A percentile compares a stretch with the other conserved stretches of the same genome.
Evolutionary conservation across 1,140 invertebrate genomes (phyloP).

Genomic region (Parasteatoda tepidariorum): DNA sequence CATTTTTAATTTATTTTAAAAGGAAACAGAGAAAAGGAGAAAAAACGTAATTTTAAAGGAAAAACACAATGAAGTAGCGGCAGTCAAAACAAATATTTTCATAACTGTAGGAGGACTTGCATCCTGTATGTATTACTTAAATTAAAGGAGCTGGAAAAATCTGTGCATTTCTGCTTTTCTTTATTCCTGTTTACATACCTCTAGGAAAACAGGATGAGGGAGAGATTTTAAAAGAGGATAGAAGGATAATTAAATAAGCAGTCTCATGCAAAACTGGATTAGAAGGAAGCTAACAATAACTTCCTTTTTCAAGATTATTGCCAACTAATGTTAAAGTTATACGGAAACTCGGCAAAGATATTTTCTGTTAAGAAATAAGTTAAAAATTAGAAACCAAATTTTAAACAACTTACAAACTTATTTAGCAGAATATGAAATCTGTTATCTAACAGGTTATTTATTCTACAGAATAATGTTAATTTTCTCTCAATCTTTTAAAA

Average conservation of each 20-base stretch:
- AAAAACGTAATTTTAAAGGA: slow-evolving; percentile 20
- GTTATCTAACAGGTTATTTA: too few relatives aligned
- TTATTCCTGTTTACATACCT: background rate
- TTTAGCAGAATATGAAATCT: too few relatives aligned
- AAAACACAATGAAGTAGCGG: background rate
- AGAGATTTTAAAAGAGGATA: background rate
- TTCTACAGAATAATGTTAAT: too few relatives aligned
- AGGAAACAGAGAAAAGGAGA: slow-evolving; percentile 3
- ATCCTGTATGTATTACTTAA: slow-evolving; percentile 50
- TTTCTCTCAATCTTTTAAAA: too few relatives aligned
- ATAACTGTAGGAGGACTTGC: slow-evolving; percentile 60
- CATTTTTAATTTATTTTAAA: slow-evolving; percentile 37
- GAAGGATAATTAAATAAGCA: background rate
- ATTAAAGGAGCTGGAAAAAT: background rate
- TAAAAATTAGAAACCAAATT: too few relatives aligned
- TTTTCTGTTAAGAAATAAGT: too few relatives aligned
- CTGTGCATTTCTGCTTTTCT: background rate
- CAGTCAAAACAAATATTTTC: slow-evolving; percentile 18
- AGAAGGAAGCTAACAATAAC: background rate
- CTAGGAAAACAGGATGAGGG: background rate
- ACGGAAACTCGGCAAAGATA: too few relatives aligned
- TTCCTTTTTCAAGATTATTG: too few relatives aligned
- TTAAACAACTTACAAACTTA: too few relatives aligned
- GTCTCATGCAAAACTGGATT: background rate
- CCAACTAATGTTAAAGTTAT: too few relatives aligned